Evolutionary conservation across 2,113 vertebrate species (phyloP), one percentile per base, ranked within the genome.

Genomic region (Nipponia nippon): DNA sequence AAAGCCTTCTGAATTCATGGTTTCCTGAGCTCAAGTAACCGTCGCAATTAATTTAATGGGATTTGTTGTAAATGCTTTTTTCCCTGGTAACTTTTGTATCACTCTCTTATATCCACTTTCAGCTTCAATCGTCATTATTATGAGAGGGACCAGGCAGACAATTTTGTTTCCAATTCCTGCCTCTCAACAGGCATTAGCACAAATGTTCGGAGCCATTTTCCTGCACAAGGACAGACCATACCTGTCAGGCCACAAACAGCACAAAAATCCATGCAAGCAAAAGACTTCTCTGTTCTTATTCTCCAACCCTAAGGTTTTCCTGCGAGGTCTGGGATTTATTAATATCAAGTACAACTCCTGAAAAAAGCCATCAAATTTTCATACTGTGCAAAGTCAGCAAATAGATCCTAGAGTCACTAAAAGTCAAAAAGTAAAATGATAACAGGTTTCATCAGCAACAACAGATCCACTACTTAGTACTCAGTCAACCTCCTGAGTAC

Each of bases 401-500:
- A 67, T 10, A 66, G 25, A 53, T 85, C 75, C 25, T 36, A 71
- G 17, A 61, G 32, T 50, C 13, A 22, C 19, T 46, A 44, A 92
- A 89, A 90, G 73, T 32, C 5, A 77, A 38, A n/a, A 65, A 42
- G 29, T 42, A 77, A 83, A 77, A 49, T 2, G 58, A 6, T 11
- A 67, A 78, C 14, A 50, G 40, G 5, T 67, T 80, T 59, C 49
- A 67, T 17, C 47, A 87, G 66, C 58, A 89, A 63, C 65, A 88
- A 5, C 20, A 59, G 13, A 84, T 65, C 17, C 23, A 52, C 6
- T 40, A 25, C 3, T 27, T 32, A 38, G 14, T 26, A 73, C 10
- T 77, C 26, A 20, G 65, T 27, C 0, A 0, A 52, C 16, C 9
- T 47, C 10, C 2, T 19, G 8, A 70, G 8, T 25, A 79, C 14